Evolutionary conservation across 92 coral and sea anemone genomes (phyloP).

Genomic region (Porites lobata): DNA sequence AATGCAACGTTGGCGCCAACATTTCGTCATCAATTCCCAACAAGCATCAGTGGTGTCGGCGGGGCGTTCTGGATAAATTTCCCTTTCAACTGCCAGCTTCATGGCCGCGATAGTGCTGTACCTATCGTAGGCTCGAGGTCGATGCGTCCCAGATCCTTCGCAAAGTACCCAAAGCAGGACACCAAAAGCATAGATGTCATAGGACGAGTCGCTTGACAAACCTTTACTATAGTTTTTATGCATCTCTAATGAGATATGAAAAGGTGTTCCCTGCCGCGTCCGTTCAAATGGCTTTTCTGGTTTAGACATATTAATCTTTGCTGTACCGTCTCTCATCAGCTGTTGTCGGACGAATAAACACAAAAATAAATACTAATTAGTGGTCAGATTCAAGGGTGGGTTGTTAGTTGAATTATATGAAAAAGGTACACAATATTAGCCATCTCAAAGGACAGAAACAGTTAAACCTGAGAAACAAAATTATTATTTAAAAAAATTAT

Average conservation of each 20-base stretch:
- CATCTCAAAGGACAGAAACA: too few relatives aligned
- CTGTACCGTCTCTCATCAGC: conserved; percentile 65
- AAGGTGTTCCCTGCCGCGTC: conserved; percentile 66
- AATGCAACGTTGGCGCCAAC: conserved; percentile 46
- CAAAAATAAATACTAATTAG: too few relatives aligned
- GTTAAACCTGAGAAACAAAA: too few relatives aligned
- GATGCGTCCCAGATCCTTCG: conserved; percentile 67
- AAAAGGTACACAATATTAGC: too few relatives aligned
- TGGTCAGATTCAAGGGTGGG: too few relatives aligned
- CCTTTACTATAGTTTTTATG: conserved; percentile 41
- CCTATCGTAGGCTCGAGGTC: conserved; percentile 58
- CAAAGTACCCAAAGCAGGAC: conserved; percentile 70
- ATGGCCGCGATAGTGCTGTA: conserved; percentile 53
- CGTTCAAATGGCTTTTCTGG: conserved; percentile 75
- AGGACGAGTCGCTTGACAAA: conserved; percentile 6
- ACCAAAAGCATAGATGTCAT: conserved; percentile 78
- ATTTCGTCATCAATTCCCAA: conserved; percentile 65
- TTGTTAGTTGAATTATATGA: too few relatives aligned
- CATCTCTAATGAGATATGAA: conserved; percentile 72
- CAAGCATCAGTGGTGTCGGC: conserved; percentile 56
- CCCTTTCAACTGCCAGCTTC: conserved; percentile 56
- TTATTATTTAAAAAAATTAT: too few relatives aligned
- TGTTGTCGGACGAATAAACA: background rate
- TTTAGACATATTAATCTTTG: conserved; percentile 68
- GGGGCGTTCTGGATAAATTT: conserved; percentile 59